phyloP scores from a whole-genome alignment of 2,888 invertebrate species.

The Polymixis flavicincta region DNA sequence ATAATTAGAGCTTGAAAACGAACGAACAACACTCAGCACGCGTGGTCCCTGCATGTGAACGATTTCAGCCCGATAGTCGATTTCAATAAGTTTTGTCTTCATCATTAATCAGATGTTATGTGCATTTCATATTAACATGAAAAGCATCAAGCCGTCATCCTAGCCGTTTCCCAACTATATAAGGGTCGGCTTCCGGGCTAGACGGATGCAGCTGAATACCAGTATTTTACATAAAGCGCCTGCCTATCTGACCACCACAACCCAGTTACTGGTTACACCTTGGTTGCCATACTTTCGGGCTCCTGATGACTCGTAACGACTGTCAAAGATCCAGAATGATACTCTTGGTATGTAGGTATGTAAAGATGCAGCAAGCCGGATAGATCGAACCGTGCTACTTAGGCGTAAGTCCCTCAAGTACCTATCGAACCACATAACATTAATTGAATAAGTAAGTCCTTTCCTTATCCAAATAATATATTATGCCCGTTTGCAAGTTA shows the following conservation, averaged over 20 bases:
- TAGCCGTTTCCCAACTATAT: neutral
- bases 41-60: neutral
- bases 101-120: neutral
- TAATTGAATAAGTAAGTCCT: neutral
- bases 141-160: neutral
- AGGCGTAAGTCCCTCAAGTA: neutral
- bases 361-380: no score
- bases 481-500: constrained; percentile 8
- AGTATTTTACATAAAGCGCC: no score
- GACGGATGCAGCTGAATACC: no score
- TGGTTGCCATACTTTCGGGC: no score
- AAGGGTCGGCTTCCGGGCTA: no score
- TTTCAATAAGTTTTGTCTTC: neutral
- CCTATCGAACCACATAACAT: neutral
- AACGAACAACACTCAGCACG: neutral
- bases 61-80: no score
- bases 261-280: no score
- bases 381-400: neutral
- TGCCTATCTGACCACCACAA: no score
- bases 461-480: neutral
- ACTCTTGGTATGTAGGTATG: no score
- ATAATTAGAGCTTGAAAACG: neutral
- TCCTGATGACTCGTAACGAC: no score
- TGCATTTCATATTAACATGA: neutral
- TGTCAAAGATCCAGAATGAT: no score